Base-by-base conservation (phyloP, 92 coral and sea anemone genomes). In the Actinernus sp. region DNA sequence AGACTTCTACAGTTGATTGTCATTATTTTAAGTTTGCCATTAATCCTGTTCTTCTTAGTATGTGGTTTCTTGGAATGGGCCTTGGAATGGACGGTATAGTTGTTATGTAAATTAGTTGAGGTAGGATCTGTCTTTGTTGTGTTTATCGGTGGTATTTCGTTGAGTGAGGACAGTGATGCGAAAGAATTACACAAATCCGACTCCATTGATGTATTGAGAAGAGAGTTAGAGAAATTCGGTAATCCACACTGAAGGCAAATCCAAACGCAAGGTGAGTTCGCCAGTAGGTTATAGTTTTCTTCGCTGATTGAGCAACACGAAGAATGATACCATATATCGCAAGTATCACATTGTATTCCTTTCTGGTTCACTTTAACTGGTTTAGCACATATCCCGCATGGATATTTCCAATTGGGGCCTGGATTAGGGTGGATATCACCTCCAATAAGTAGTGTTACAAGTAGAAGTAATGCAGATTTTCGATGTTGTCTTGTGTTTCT, bases 381-480 rank as follows among this genome's bases (percentile, higher is more conserved):
- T 48, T 81, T 81, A 28, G 38, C 49, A 64, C 88, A 72, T 24
- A 37, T 30, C 17, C 60, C 81, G 57, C 88, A 81, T 40, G 81
- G 88, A 53, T 47, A 61, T 66, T 65, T 81, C 73, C 65, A 71
- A 27, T 65, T 46, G 9, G 88, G 76, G 20, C 81, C 81, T 18
- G 76, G 88, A 49, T 81, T 81, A 3, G 59, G 63, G 37, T 63
- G 58, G 32, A 77, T 68, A 41, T 77, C 71, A 27, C 76, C 84
- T 29, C 78, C 36, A 19, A 69, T 3, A 49, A 49, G n/a, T n/a
- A n/a, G n/a, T n/a, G n/a, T n/a, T n/a, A n/a, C 19, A 45, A 45
- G 52, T 9, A 45, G 52, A 17, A 45, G 52, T 23, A 45, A 45
- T 45, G 52, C 19, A 23, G 19, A 23, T 4, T 9, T 9, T 12